phyloP scores from a whole-genome alignment of 2,888 invertebrate genomes.

The Mellilla xanthometata region DNA sequence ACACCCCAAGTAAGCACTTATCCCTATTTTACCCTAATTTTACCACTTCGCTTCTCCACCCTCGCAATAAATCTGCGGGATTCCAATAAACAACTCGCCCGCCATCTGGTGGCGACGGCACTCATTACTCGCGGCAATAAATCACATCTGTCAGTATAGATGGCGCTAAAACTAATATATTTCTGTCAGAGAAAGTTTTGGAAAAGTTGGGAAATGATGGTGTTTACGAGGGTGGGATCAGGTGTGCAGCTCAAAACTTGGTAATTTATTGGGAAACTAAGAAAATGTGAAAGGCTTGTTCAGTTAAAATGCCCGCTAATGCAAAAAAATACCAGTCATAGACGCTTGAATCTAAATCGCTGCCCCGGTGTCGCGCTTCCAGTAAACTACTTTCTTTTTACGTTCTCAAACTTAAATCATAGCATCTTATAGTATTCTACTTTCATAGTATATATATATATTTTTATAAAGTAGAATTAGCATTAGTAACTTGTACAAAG shows the following conservation, averaged over 20 bases:
- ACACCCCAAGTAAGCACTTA: conserved; percentile 24
- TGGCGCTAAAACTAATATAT: conserved; percentile 68
- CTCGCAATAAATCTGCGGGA: conserved; percentile 65
- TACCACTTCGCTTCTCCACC: conserved; percentile 21
- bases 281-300: neutral
- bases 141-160: conserved; percentile 66
- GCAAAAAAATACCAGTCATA: no score
- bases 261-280: neutral
- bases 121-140: conserved; percentile 64
- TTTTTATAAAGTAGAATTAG: no score
- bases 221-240: conserved; percentile 14
- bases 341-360: no score
- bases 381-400: no score
- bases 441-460: no score
- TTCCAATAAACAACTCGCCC: conserved; percentile 41
- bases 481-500: no score
- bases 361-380: no score
- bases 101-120: conserved; percentile 55
- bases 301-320: no score
- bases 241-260: conserved; percentile 14
- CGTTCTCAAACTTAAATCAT: no score
- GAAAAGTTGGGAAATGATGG: conserved; percentile 50
- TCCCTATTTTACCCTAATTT: conserved; percentile 25
- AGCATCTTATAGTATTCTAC: no score
- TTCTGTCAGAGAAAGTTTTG: conserved; percentile 46